Base-by-base conservation (phyloP, 2,113 vertebrate genomes). In the Charina bottae region DNA sequence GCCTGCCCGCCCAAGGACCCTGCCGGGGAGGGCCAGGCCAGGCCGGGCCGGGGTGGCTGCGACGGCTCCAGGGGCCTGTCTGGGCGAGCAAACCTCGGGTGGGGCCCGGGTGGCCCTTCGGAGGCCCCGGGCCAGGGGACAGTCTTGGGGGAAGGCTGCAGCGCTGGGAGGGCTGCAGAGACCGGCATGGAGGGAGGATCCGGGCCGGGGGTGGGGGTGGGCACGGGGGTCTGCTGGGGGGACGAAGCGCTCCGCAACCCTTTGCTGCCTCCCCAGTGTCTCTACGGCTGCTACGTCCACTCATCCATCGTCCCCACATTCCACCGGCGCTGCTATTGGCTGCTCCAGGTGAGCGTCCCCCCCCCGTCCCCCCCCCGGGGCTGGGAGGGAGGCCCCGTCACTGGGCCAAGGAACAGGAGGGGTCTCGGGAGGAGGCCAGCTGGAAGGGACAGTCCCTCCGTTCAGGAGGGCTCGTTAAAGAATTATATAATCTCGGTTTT, bases 281-380 rank as follows among this genome's bases (percentile, higher is more conserved):
- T 99, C 96, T 99, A 99, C 87, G 99, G 99, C 98, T 99, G 99
- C 97, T 99, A 99, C 87, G 99, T 99, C 95, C 99, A 99, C 97
- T 99, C 99, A 96, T 99, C 99, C 97, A 99, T 99, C 98, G 99
- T 99, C 98, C 99, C 99, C 97, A 99, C 99, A 96, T 99, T 99
- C 98, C 99, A 99, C 98, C 98, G 99, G 96, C 98, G 99, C 98
- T 99, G 99, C 98, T 99, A 99, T 98, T 99, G 99, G 99, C 99
- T 99, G 97, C 99, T 99, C 97, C 99, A 99, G 99, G 99, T 99
- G 98, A 98, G 98, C 33, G n/a, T 78, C 68, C 68, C n/a, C 33
- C n/a, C n/a, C n/a, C 11, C 0, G 5, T 42, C 42, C 42, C 42
- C 42, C 3, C 42, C 42, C 42, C 42, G 42, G 42, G 49, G 49